Base-by-base conservation (phyloP, 1,140 invertebrate genomes). In the Druon quercuslanigerum region DNA sequence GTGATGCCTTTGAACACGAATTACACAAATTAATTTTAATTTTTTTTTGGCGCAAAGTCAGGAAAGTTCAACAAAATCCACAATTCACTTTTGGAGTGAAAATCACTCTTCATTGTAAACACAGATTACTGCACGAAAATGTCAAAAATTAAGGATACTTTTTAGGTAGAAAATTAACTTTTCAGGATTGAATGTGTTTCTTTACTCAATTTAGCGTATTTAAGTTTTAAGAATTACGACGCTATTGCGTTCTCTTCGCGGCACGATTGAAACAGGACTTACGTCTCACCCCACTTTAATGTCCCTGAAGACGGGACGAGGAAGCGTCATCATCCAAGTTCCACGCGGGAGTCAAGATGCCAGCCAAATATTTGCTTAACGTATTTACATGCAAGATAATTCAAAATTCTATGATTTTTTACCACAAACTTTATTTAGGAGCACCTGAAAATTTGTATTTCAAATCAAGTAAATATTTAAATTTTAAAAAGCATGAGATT, bases 261-360 rank as follows among this genome's bases (percentile, higher is more conserved):
- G 40, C 46, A 66, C 14, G 40, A 25, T 66, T 40, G 7, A 66
- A 33, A 46, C 6, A 60, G 20, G 25, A 33, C 25, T 40, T 40
- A 40, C 60, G 25, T 66, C 20, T 66, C 40, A 66, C n/a, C 60
- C 33, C 40, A 66, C 60, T 66, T 66, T 66, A 46, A 66, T 33
- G 60, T 66, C 60, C 60, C 60, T 66, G 60, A 40, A 25, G 40
- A 66, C 40, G 60, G 33, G 60, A 66, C 40, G 60, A 33, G 60
- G 60, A 66, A 66, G 60, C 60, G 5, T 40, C 25, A 66, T 66
- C 33, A 33, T 66, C 14, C 9, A 40, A n/a, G 13, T 33, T 40
- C 60, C 33, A 66, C 60, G 60, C 33, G 60, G 60, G 60, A 66
- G 33, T 66, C 20, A 33, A 66, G 60, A 66, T 66, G 33, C 60